Evolutionary conservation across 2,113 vertebrate genomes (phyloP), one percentile per base, ranked within the genome.

Genomic region (Dicentrarchus labrax): DNA sequence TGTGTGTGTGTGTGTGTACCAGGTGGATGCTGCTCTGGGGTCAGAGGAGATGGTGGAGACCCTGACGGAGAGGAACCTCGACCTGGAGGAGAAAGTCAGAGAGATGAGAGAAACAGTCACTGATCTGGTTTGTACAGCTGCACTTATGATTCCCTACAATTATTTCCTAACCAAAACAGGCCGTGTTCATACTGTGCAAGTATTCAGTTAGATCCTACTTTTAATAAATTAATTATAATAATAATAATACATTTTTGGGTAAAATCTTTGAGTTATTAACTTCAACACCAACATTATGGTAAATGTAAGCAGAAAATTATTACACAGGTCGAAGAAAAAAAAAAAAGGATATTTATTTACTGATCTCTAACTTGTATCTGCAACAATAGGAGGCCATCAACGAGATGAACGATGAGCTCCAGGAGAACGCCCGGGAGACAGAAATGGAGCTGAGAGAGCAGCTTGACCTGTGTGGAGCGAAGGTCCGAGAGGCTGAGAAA

Each of bases 41-140:
- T 97, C 98, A 0, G 98, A 99, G 86, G 98, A 99, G 94, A 99
- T 99, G 98, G 98, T 99, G 81, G 98, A 99, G 93, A 99, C 96
- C 0, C 94, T 99, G 83, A 98, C 98, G 0, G 98, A 99, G 87
- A 96, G 98, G 70, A 99, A 98, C 94, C 93, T 99, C 5, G 98
- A 99, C 82, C 94, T 99, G 88, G 98, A 99, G 86, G 98, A 99
- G 96, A 99, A 96, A 96, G 98, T 99, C 86, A 94, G 98, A 67
- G 98, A 99, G 88, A 91, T 99, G 83, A 95, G 97, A 0, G 93
- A 96, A 84, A 95, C 94, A 0, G 94, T 95, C 79, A 93, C 84
- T 2, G 94, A 96, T 83, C 50, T 95, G 94, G 95, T 95, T 12
- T 78, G 94, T 90, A 15, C 30, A 22, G 5, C 2, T 45, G 11